These are phyloP conservation scores for Leucoma salicis DNA, from an alignment of 2,888 invertebrate species.

Conservation along the genomic window DNA sequence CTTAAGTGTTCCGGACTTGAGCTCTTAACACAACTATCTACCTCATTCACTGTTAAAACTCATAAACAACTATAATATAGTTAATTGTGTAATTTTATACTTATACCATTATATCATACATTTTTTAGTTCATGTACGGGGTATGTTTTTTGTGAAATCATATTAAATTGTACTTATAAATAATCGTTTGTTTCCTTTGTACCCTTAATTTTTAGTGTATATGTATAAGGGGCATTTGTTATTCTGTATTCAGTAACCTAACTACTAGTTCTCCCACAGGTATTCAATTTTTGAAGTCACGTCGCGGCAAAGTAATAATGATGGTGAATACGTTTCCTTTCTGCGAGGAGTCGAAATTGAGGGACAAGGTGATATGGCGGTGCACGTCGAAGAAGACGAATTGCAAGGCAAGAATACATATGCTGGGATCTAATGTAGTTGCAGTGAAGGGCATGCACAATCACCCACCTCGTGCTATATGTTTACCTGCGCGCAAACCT, in stretches of 20 bases:
- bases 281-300: constrained; percentile 76
- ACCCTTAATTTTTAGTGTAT: constrained; percentile 1
- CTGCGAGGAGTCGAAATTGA: constrained; percentile 77
- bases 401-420: constrained; percentile 77
- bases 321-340: constrained; percentile 81
- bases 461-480: constrained; percentile 67
- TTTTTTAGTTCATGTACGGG: constrained; percentile 75
- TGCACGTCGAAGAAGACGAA: constrained; percentile 80
- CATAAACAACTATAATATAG: constrained; percentile 62
- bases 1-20: constrained; percentile 33
- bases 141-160: constrained; percentile 78
- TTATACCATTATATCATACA: constrained; percentile 73
- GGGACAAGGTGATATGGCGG: constrained; percentile 79
- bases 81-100: constrained; percentile 76
- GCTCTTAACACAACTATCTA: constrained; percentile 53
- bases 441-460: constrained; percentile 80
- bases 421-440: constrained; percentile 72
- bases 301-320: constrained; percentile 79
- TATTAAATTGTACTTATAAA: constrained; percentile 81
- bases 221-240: background rate
- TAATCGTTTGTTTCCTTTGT: constrained; percentile 72
- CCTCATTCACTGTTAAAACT: constrained; percentile 71
- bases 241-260: constrained; percentile 38
- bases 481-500: constrained; percentile 46
- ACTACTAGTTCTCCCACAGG: constrained; percentile 64